Conservation (phyloP, 2,888 invertebrate species). For the Stenichneumon culpator region DNA sequence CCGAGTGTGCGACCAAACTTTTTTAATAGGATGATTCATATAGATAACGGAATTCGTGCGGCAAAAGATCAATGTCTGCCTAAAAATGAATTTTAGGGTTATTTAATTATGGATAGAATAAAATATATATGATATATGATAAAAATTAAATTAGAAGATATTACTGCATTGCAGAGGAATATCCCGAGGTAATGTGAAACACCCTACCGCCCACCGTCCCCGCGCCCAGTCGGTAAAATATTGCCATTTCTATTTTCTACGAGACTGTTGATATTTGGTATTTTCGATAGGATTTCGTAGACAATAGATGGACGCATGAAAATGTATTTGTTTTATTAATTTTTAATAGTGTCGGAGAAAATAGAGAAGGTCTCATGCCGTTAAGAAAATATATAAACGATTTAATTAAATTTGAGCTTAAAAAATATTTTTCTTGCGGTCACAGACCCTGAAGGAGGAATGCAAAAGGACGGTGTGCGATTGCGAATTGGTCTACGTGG, state of each 20-base stretch:
- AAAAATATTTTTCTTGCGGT: constrained; percentile 53
- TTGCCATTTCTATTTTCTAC: no score
- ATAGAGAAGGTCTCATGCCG: no score
- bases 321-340: no score
- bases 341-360: no score
- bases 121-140: no score
- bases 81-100: neutral
- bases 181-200: neutral
- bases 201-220: no score
- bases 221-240: no score
- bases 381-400: no score
- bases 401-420: neutral
- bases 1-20: neutral
- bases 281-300: no score
- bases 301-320: no score
- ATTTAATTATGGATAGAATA: neutral
- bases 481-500: constrained; percentile 89
- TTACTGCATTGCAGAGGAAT: neutral
- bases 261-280: no score
- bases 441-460: constrained; percentile 87
- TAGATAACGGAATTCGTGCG: neutral
- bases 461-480: constrained; percentile 88
- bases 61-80: neutral
- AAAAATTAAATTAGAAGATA: neutral
- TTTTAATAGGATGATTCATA: neutral